These are phyloP conservation scores for Anolis sagrei DNA, from an alignment of 2,113 vertebrate genomes.

Conservation along the genomic window DNA sequence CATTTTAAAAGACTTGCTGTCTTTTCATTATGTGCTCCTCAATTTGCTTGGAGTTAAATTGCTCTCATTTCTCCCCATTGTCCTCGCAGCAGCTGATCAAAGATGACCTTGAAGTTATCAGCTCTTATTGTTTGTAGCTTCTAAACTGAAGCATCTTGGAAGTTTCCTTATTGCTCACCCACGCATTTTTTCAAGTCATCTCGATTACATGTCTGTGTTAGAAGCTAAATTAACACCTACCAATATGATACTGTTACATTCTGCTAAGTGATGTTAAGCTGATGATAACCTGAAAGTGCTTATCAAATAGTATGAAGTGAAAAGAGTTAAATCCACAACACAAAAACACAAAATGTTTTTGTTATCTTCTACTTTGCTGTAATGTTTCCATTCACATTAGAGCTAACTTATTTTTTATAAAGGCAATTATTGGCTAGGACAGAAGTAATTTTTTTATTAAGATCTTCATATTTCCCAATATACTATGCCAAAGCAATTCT, in stretches of 20 bases:
- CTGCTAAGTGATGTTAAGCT: not conserved
- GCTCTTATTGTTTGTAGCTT: not conserved
- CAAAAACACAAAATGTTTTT: too few species aligned
- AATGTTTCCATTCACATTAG: not conserved
- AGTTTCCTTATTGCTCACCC: not conserved
- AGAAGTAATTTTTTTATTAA: not conserved
- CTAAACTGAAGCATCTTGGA: not conserved
- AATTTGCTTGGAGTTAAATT: conserved; percentile 5
- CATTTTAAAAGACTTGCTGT: not conserved
- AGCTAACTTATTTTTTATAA: not conserved
- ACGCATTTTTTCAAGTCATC: not conserved
- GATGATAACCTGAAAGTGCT: not conserved
- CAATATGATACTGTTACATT: not conserved
- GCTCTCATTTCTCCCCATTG: not conserved
- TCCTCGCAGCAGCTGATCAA: not conserved
- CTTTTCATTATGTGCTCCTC: not conserved
- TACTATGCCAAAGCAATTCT: not conserved
- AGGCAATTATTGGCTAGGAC: not conserved
- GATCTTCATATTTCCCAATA: not conserved
- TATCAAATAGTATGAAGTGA: not conserved
- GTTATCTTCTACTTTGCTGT: not conserved
- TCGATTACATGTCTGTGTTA: not conserved
- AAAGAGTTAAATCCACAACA: not conserved
- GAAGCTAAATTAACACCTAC: conserved; percentile 1
- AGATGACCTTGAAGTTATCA: not conserved